phyloP scores from a whole-genome alignment of 1,140 invertebrate genomes.

The Dysdera silvatica region DNA sequence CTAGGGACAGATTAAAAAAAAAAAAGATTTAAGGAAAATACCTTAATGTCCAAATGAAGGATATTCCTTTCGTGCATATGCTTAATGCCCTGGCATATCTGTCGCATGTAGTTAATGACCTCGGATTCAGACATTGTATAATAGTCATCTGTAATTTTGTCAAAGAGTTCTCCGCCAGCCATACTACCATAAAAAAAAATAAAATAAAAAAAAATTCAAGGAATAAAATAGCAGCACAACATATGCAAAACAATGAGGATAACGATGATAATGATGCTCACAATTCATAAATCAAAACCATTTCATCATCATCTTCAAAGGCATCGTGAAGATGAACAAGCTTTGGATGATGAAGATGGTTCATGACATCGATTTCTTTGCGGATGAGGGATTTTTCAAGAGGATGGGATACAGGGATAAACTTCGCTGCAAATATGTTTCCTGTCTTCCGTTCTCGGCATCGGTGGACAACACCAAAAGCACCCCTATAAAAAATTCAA shows the following conservation, averaged over 20 bases:
- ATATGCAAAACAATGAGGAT: too few relatives aligned
- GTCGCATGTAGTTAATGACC: slow-evolving; percentile 98
- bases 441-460: slow-evolving; percentile 93
- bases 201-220: not conserved
- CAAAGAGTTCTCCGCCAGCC: slow-evolving; percentile 96
- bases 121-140: slow-evolving; percentile 99
- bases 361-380: slow-evolving; percentile 99
- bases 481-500: slow-evolving; percentile 52
- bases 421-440: slow-evolving; percentile 98
- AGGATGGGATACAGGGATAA: slow-evolving; percentile 89
- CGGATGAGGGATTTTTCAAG: slow-evolving; percentile 95
- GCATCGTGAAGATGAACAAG: slow-evolving; percentile 97
- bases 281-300: slow-evolving; percentile 98
- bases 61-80: slow-evolving; percentile 99
- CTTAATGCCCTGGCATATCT: slow-evolving; percentile 92
- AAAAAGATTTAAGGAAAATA: too few relatives aligned
- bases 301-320: slow-evolving; percentile 98
- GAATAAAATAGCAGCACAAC: not conserved
- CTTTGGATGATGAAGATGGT: slow-evolving; percentile 93
- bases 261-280: slow-evolving; percentile 2
- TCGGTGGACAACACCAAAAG: slow-evolving; percentile 96
- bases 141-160: slow-evolving; percentile 93
- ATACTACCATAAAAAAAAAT: slow-evolving; percentile 45
- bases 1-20: too few relatives aligned
- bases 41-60: slow-evolving; percentile 74